These are phyloP conservation scores for Pterostichus madidus DNA, from an alignment of 2,888 invertebrate genomes.

Conservation along the genomic window DNA sequence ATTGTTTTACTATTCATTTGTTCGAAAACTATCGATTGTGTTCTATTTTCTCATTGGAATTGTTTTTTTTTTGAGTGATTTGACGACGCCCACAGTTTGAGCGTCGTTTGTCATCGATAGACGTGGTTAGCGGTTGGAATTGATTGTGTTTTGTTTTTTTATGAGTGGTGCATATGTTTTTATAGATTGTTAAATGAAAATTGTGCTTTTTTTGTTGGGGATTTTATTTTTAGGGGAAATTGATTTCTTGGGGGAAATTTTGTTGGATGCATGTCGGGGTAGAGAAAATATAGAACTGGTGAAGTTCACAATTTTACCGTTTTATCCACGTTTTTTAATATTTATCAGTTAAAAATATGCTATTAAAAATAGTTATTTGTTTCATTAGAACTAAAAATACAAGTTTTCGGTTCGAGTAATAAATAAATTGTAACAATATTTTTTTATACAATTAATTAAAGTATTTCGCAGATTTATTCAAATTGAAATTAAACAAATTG, in stretches of 20 bases:
- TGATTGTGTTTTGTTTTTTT: slow-evolving; percentile 24
- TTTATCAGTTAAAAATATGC: neutral
- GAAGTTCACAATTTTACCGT: neutral
- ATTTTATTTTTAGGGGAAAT: neutral
- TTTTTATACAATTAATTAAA: too few relatives aligned
- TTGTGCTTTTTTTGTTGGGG: neutral
- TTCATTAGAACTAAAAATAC: too few relatives aligned
- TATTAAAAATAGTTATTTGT: too few relatives aligned
- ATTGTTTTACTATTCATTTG: neutral
- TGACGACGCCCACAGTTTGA: slow-evolving; percentile 62
- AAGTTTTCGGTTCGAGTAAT: too few relatives aligned
- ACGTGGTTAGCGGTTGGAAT: slow-evolving; percentile 14
- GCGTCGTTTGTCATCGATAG: slow-evolving; percentile 36
- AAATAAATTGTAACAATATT: too few relatives aligned
- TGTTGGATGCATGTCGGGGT: slow-evolving; percentile 1
- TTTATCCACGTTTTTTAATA: neutral
- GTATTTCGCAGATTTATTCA: too few relatives aligned
- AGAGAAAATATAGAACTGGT: neutral
- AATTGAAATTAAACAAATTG: too few relatives aligned
- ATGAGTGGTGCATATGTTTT: neutral
- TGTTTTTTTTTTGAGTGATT: slow-evolving; percentile 28
- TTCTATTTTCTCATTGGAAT: neutral
- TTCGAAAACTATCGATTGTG: neutral
- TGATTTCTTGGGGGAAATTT: neutral
- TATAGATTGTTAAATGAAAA: slow-evolving; percentile 22